Base-by-base conservation (phyloP, 2,113 vertebrate genomes). In the Phrynocephalus versicolor region DNA sequence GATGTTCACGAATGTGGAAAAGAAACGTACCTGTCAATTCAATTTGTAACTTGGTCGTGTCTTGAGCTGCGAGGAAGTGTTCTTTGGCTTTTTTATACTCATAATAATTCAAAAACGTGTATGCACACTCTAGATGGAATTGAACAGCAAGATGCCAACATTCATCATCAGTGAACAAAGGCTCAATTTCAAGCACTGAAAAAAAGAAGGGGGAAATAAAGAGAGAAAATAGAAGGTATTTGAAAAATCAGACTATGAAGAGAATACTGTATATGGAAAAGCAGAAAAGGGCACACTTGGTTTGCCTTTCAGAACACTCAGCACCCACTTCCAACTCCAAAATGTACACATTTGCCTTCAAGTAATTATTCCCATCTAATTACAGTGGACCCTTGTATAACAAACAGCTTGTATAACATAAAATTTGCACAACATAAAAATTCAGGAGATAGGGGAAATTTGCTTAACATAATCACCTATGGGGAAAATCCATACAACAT, bases 91-190 rank as follows among this genome's bases (percentile, higher is more conserved):
- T 93, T 92, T 95, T 96, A 92, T 99, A 98, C n/a, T 99, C 97
- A 8, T 98, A 99, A 93, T 98, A 99, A 90, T 96, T 96, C 87
- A 99, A 95, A 91, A 93, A 96, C 0, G 84, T 93, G 92, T 99
- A 97, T 85, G 97, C 97, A 91, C 97, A 97, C 92, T 99, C 98
- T 92, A 99, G 96, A 89, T 98, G 97, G 87, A 99, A 98, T 51
- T 98, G 98, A 89, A 99, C 93, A 76, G 95, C 94, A 90, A 99
- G 96, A 85, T 94, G 96, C 73, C 88, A 92, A 65, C 95, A 95
- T 10, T 93, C 91, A 67, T 81, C 91, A 80, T 89, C 91, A 30
- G 79, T 73, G 64, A 98, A 95, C 80, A 98, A 88, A 79, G 91
- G 62, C 79, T 96, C 92, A 39, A 90, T 91, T 87, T 96, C 95